Base-by-base conservation (phyloP, 2,113 vertebrate genomes). In the Emydocephalus ijimae region DNA sequence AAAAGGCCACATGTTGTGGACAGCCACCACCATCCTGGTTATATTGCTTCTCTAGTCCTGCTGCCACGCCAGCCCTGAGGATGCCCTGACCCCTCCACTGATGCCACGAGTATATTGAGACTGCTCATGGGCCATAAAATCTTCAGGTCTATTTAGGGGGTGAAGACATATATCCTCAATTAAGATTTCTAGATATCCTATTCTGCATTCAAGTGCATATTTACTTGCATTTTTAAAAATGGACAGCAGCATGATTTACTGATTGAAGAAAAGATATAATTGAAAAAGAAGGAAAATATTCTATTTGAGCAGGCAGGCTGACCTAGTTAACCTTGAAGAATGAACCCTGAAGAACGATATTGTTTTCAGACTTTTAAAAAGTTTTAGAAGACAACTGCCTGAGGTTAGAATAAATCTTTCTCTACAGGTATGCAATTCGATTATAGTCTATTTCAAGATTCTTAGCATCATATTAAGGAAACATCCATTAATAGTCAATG, bases 201-300 rank as follows among this genome's bases (percentile, higher is more conserved):
- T 8, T 43, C 0, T 26, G 29, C 5, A 87, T n/a, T 57, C 0
- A 54, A 54, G 18, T 85, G 81, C 92, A 92, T 87, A 94, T 43
- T 86, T 48, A 20, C 12, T 20, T 5, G 57, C 87, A 23, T 48
- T 94, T 95, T 81, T 50, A 92, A 90, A 69, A 94, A 10, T 91
- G 91, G 91, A 86, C n/a, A 92, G 57, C n/a, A 64, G 54, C 26
- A 87, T 59, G 45, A 90, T 87, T 92, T 92, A 93, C 15, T 93
- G 89, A 34, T 87, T n/a, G 11, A 91, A 55, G 94, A 61, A 45
- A 92, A 93, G 91, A 91, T 9, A 91, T 59, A 91, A 93, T 26
- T 91, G 94, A 91, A 54, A 57, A 45, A n/a, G 21, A 89, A 48
- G 50, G 64, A 92, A 81, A 95, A 94, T 57, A 92, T 4, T 87